A percentile compares a stretch with the other conserved stretches of the same genome.
These are phyloP conservation scores for Pachyuromys duprasi DNA, from an alignment of 2,797 vertebrate species.

Conservation along the genomic window DNA sequence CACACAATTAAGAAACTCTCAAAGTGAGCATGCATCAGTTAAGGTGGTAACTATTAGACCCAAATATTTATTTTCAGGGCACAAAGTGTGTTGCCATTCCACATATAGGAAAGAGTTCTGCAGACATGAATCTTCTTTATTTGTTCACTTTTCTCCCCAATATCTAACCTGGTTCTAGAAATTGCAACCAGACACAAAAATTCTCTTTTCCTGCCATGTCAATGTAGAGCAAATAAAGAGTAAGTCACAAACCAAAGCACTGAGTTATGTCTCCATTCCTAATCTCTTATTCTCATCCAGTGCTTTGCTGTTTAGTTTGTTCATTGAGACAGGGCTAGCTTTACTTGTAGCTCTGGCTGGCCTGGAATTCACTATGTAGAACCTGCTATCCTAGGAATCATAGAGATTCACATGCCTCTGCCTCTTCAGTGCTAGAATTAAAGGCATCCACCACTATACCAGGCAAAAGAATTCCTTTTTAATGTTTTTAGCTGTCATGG, in stretches of 20 bases:
- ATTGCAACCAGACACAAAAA: not conserved
- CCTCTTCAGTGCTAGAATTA: not conserved
- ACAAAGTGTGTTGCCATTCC: not conserved
- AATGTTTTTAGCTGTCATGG: not conserved
- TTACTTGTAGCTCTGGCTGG: not conserved
- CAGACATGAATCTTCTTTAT: not conserved
- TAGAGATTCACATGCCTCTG: not conserved
- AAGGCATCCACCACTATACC: not conserved
- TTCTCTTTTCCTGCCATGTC: not conserved
- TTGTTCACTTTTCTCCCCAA: not conserved
- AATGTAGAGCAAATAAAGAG: not conserved
- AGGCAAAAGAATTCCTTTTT: not conserved
- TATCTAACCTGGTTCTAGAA: not conserved
- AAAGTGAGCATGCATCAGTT: not conserved
- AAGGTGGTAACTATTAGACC: not conserved
- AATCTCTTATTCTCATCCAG: not conserved
- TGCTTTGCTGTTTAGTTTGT: not conserved
- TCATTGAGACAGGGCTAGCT: not conserved
- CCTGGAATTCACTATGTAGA: not conserved
- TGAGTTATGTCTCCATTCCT: not conserved
- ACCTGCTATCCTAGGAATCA: not conserved
- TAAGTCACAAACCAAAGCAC: not conserved
- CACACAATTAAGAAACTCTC: not conserved
- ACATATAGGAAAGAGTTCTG: not conserved
- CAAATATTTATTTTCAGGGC: not conserved